Evolutionary conservation across 2,888 invertebrate species (phyloP), one percentile per base, ranked within the genome.

Genomic region (Diploptera punctata): DNA sequence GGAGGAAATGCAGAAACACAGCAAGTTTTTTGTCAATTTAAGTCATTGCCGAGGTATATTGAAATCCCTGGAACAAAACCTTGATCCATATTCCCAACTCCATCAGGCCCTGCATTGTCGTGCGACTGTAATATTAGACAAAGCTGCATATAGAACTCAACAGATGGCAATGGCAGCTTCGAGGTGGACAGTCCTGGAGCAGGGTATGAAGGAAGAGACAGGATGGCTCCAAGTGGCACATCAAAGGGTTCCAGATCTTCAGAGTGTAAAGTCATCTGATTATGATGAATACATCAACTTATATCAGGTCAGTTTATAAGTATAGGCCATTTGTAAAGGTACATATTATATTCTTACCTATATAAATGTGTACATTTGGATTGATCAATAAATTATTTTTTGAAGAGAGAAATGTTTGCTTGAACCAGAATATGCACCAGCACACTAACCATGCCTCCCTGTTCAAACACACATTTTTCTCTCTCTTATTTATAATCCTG

Each of bases 1-100:
- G 79, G 93, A 94, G 79, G 95, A 95, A 84, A 93, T 95, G 84
- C 94, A 94, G 79, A 95, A 93, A 80, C 94, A 95, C 79, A 87
- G 95, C 47, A 94, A 93, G 79, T 95, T 95, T 85, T 95, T 95
- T 80, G 93, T 94, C 0, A 95, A 94, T 77, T 82, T 96, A 9
- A 95, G 94, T 78, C 94, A 95, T 77, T 95, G 95, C 79, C 87
- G 93, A 77, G 93, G 92, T 13, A 93, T 95, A 78, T 84, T 96
- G 47, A 95, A 95, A 81, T 94, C 94, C 0, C 83, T 95, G 26
- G 94, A 94, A 82, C 91, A 91, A 76, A 93, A 94, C 80, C 85
- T 95, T 47, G 95, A 95, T 78, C 87, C 86, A 77, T 91, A 92
- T 81, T 88, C 91, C 0, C 86, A 88, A 16, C 81, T 95, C 21